A percentile compares a stretch with the other conserved stretches of the same genome.
Conservation (phyloP, 2,797 vertebrate species). For the Enteromius trimaculatus region DNA sequence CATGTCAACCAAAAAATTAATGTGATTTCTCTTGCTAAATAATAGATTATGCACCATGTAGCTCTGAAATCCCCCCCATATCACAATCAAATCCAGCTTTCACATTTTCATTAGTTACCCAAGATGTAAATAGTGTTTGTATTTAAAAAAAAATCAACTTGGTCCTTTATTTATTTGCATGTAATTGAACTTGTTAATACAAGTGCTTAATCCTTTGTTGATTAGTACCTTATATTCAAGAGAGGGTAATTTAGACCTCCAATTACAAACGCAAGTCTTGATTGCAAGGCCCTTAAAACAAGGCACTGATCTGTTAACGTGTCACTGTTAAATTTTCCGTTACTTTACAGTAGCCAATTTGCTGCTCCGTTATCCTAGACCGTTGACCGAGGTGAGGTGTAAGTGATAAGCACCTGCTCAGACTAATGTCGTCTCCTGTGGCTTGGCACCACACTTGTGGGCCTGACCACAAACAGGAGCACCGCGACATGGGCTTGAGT, state of each 20-base stretch:
- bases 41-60: constrained; percentile 83
- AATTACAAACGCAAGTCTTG: constrained; percentile 86
- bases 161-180: constrained; percentile 88
- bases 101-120: constrained; percentile 90
- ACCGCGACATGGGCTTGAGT: constrained; percentile 74
- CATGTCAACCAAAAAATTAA: constrained; percentile 87
- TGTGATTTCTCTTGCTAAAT: constrained; percentile 90
- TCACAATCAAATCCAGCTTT: constrained; percentile 79
- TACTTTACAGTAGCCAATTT: constrained; percentile 86
- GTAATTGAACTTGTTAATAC: constrained; percentile 92
- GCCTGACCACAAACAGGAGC: constrained; percentile 77
- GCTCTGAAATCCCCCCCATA: constrained; percentile 47
- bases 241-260: constrained; percentile 89
- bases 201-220: constrained; percentile 88
- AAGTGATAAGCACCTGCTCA: constrained; percentile 77
- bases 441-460: constrained; percentile 76
- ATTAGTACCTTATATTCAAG: constrained; percentile 89
- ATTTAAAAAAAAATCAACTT: constrained; percentile 93
- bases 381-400: constrained; percentile 81
- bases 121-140: constrained; percentile 92
- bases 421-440: constrained; percentile 75
- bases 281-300: constrained; percentile 82
- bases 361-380: constrained; percentile 82
- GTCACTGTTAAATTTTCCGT: constrained; percentile 85
- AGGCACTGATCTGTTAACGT: constrained; percentile 87